Evolutionary conservation across 2,113 vertebrate genomes (phyloP).

Genomic region (Ailurus styani): DNA sequence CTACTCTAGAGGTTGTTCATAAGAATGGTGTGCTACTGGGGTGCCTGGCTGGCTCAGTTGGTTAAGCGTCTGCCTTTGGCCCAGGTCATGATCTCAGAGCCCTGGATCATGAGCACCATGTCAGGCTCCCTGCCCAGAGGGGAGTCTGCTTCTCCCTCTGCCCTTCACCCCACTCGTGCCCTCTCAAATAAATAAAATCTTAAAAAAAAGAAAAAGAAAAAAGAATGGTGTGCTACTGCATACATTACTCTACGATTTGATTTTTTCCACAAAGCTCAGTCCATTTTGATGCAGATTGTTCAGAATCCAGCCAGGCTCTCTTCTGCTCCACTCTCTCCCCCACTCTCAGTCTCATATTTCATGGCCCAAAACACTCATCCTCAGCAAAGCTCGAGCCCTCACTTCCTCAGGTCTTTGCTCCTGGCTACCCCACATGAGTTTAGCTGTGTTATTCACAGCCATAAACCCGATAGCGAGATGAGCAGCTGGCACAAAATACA

Average conservation of each 20-base stretch:
- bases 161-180: too few relatives aligned
- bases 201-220: too few relatives aligned
- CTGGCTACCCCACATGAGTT: not conserved
- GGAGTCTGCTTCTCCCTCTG: too few relatives aligned
- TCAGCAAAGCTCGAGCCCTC: not conserved
- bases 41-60: accelerated
- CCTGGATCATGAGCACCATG: too few relatives aligned
- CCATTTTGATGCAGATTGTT: not conserved
- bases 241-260: not conserved
- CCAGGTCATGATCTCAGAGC: too few relatives aligned
- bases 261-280: not conserved
- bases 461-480: not conserved
- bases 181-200: too few relatives aligned
- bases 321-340: not conserved
- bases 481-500: not conserved
- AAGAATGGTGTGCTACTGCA: not conserved
- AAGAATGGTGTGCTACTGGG: not conserved
- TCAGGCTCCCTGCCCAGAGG: too few relatives aligned
- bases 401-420: not conserved
- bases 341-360: not conserved
- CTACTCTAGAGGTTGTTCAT: not conserved
- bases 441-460: not conserved
- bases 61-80: too few relatives aligned
- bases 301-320: not conserved
- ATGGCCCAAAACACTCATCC: not conserved